phyloP scores from a whole-genome alignment of 2,888 invertebrate species.

The Cheilosia pagana region DNA sequence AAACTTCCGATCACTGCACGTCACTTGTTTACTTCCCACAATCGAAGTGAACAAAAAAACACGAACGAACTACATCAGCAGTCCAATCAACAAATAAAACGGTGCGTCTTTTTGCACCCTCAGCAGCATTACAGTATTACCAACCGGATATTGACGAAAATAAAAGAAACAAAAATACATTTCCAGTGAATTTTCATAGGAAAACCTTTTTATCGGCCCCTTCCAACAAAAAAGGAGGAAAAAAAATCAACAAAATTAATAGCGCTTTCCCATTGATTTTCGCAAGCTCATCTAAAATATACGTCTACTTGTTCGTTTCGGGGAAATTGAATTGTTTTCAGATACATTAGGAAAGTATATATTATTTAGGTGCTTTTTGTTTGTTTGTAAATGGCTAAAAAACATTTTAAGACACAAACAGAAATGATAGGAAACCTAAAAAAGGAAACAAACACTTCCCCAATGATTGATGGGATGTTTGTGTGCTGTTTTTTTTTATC shows the following conservation, averaged over 20 bases:
- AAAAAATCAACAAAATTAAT: conserved; percentile 40
- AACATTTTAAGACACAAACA: conserved; percentile 40
- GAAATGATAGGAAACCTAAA: not conserved
- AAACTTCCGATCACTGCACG: conserved; percentile 33
- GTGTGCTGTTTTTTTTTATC: conserved; percentile 40
- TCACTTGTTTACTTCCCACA: conserved; percentile 44
- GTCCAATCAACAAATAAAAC: conserved; percentile 72
- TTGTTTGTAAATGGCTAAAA: conserved; percentile 20
- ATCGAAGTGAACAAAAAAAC: not conserved
- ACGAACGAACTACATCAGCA: conserved; percentile 34
- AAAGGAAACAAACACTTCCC: conserved; percentile 30
- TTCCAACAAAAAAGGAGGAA: conserved; percentile 13
- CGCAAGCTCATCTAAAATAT: conserved; percentile 71
- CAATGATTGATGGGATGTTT: conserved; percentile 61
- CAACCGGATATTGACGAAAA: conserved; percentile 62
- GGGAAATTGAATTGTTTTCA: conserved; percentile 42
- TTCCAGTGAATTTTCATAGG: conserved; percentile 52
- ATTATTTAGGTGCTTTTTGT: conserved; percentile 43
- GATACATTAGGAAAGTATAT: conserved; percentile 56
- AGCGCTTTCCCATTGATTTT: conserved; percentile 62
- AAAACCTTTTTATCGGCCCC: conserved; percentile 54
- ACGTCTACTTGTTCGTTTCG: not conserved
- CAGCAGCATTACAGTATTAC: conserved; percentile 53
- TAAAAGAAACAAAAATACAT: conserved; percentile 41
- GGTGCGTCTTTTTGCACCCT: conserved; percentile 56